Percentiles rank a stretch among this genome's conserved stretches.
These are phyloP conservation scores for Stegodyphus mimosarum DNA, from an alignment of 1,140 invertebrate species.

Conservation along the genomic window DNA sequence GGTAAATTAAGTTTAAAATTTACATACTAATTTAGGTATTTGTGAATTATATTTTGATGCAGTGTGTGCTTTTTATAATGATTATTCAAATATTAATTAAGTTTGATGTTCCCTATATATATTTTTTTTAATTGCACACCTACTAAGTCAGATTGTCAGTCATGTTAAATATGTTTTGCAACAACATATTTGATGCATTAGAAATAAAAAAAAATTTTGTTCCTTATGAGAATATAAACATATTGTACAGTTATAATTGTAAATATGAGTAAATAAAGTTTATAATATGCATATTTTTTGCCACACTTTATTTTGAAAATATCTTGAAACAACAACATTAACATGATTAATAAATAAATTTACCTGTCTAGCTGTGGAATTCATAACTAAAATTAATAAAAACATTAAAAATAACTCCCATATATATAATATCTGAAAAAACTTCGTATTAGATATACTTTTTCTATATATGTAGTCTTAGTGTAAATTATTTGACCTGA, in stretches of 20 bases:
- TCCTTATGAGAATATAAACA: conserved; percentile 55
- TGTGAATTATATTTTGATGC: conserved; percentile 16
- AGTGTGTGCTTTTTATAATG: conserved; percentile 1
- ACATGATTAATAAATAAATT: no score
- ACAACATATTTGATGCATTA: conserved; percentile 51
- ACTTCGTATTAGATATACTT: no score
- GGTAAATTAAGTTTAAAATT: conserved; percentile 7
- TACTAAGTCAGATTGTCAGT: conserved; percentile 55
- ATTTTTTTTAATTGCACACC: conserved; percentile 20
- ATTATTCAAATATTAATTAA: not conserved
- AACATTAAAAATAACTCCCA: no score
- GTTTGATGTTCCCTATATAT: not conserved
- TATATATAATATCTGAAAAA: no score
- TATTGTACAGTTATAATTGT: conserved; percentile 60
- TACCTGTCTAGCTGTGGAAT: no score
- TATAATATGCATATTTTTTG: conserved; percentile 48
- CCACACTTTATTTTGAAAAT: not conserved
- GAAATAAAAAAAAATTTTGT: conserved; percentile 46
- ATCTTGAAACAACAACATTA: not conserved
- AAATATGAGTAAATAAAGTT: conserved; percentile 61
- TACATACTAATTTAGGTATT: conserved; percentile 8
- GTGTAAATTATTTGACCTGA: no score
- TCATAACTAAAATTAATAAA: no score
- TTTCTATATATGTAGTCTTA: no score
- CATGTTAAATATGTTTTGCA: conserved; percentile 38